Conservation (phyloP, 2,888 invertebrate genomes). For the Dichetophora obliterata region DNA sequence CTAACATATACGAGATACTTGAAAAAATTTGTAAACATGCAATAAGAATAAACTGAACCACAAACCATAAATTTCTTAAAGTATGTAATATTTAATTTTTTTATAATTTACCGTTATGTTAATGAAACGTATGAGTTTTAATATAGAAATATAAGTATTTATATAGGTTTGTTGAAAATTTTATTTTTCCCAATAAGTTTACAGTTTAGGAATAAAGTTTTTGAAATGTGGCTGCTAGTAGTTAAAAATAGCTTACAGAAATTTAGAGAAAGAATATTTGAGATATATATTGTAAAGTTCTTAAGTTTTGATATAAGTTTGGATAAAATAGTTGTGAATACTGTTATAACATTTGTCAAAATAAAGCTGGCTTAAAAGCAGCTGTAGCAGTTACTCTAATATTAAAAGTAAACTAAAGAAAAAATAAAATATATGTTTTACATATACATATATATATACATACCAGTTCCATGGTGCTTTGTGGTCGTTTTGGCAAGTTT, state of each 20-base stretch:
- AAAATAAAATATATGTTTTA: background rate
- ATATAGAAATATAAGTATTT: conserved; percentile 1
- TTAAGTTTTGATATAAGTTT: conserved; percentile 23
- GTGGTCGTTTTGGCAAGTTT: conserved; percentile 68
- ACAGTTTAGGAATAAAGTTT: conserved; percentile 16
- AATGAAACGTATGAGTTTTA: conserved; percentile 24
- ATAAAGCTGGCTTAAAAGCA: conserved; percentile 33
- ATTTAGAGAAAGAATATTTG: conserved; percentile 5
- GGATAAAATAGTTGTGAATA: conserved; percentile 7
- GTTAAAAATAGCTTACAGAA: conserved; percentile 28
- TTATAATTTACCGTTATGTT: conserved; percentile 17
- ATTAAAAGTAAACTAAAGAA: background rate
- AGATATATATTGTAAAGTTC: background rate
- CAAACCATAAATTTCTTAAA: background rate
- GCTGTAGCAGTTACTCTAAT: conserved; percentile 15
- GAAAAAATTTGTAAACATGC: conserved; percentile 12
- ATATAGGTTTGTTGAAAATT: conserved; percentile 3
- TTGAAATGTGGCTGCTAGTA: conserved; percentile 21
- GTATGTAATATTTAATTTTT: background rate
- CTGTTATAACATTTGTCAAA: background rate
- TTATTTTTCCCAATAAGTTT: conserved; percentile 7
- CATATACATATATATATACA: conserved; percentile 47
- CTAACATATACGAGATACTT: conserved; percentile 21
- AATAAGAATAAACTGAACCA: background rate
- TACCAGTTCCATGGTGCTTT: conserved; percentile 70